Evolutionary conservation across 1,140 invertebrate genomes (phyloP).

Genomic region (Bombus terrestris): DNA sequence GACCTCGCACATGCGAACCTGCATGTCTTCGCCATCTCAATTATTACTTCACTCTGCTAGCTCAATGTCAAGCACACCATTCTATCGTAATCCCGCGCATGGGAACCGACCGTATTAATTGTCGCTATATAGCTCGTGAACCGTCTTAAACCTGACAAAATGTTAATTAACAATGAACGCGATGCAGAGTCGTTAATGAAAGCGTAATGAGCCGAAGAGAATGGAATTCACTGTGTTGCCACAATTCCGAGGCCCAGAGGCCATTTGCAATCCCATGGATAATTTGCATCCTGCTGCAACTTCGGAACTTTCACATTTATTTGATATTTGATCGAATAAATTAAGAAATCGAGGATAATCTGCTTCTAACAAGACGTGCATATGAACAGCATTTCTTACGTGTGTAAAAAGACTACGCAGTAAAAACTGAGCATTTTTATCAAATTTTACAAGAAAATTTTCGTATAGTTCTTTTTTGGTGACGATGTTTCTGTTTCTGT

Average conservation of each 20-base stretch:
- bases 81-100: not conserved
- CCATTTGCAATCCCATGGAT: slow-evolving; percentile 9
- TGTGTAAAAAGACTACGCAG: not conserved
- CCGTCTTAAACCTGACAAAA: slow-evolving; percentile 29
- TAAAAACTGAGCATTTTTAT: not conserved
- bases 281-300: slow-evolving; percentile 25
- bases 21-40: slow-evolving; percentile 20
- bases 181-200: slow-evolving; percentile 15
- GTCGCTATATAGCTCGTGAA: not conserved
- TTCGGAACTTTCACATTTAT: slow-evolving; percentile 2
- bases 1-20: slow-evolving; percentile 14
- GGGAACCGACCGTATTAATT: not conserved
- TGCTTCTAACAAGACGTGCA: not conserved
- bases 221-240: slow-evolving; percentile 6
- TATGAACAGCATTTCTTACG: not conserved
- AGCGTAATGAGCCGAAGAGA: slow-evolving; percentile 30
- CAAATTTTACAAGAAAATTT: not conserved
- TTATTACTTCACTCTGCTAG: slow-evolving; percentile 31
- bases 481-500: too few species aligned
- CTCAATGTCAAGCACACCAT: slow-evolving; percentile 39
- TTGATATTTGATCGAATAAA: not conserved
- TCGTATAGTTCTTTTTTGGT: too few species aligned
- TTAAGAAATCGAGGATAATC: not conserved
- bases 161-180: slow-evolving; percentile 38
- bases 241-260: not conserved